phyloP scores from a whole-genome alignment of 37 sponge, comb jelly and placozoan species.

The Agelas oroides region DNA sequence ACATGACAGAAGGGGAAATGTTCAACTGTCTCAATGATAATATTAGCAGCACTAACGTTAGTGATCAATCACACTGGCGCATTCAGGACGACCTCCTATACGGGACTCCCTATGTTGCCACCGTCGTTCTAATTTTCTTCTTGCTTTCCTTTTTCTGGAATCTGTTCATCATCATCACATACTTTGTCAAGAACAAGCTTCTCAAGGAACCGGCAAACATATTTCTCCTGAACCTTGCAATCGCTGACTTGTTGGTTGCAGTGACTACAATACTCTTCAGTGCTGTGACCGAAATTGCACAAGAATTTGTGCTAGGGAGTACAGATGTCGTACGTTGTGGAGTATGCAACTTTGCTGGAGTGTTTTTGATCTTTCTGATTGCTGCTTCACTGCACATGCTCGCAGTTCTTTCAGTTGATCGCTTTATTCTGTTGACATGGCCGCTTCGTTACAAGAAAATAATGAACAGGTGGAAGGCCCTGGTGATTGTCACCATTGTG shows the following conservation, averaged over 20 bases:
- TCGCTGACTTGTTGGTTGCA: conserved; percentile 49
- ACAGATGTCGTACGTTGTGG: conserved; percentile 57
- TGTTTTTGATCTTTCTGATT: conserved; percentile 54
- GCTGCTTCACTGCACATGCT: conserved; percentile 63
- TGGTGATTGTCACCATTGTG: conserved; percentile 27
- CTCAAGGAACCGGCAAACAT: conserved; percentile 80
- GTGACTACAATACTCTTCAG: conserved; percentile 38
- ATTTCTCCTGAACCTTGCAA: conserved; percentile 56
- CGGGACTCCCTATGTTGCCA: conserved; percentile 39
- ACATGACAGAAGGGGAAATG: too few relatives aligned
- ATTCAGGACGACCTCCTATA: conserved; percentile 12
- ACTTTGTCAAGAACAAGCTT: conserved; percentile 34
- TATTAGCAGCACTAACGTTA: conserved; percentile 19
- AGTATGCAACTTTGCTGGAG: conserved; percentile 49
- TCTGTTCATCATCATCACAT: conserved; percentile 70
- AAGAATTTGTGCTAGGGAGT: conserved; percentile 56
- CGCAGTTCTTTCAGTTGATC: conserved; percentile 68
- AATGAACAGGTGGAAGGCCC: conserved; percentile 32
- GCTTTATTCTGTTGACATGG: conserved; percentile 58
- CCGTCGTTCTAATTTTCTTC: conserved; percentile 56
- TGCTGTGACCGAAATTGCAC: conserved; percentile 16
- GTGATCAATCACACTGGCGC: conserved; percentile 36
- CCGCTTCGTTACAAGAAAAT: conserved; percentile 68
- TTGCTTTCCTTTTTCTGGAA: conserved; percentile 77
- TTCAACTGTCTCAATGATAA: conserved; percentile 24